phyloP scores from a whole-genome alignment of 1,140 invertebrate genomes.

The Steinernema khuongi region DNA sequence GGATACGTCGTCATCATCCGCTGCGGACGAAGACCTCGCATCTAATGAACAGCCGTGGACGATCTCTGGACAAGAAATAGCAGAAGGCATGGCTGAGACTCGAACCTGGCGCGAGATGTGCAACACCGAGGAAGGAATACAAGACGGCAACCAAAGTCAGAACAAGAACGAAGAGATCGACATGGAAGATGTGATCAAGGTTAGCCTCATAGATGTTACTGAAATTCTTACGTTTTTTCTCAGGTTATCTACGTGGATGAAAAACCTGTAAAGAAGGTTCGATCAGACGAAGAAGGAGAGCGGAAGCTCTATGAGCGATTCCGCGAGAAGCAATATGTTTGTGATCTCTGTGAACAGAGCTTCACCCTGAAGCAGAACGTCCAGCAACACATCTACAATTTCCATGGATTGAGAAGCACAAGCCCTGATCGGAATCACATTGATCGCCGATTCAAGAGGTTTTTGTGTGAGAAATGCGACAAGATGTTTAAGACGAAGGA shows the following conservation, averaged over 20 bases:
- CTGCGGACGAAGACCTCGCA: background rate
- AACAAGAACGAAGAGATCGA: too few relatives aligned
- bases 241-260: background rate
- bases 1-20: background rate
- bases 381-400: slow-evolving; percentile 19
- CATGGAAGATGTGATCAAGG: too few relatives aligned
- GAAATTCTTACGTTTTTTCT: too few relatives aligned
- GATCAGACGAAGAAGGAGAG: background rate
- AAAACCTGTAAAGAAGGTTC: background rate
- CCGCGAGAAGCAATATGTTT: slow-evolving; percentile 25
- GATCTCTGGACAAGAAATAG: too few relatives aligned
- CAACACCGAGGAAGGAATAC: too few relatives aligned
- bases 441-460: background rate
- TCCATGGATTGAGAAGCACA: background rate
- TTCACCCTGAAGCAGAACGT: slow-evolving; percentile 32
- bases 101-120: too few relatives aligned
- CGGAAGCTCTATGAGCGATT: slow-evolving; percentile 22
- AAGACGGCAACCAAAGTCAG: too few relatives aligned
- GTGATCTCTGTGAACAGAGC: slow-evolving; percentile 23
- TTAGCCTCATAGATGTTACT: too few relatives aligned
- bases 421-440: background rate
- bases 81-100: too few relatives aligned
- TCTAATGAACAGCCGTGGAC: too few relatives aligned
- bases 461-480: slow-evolving; percentile 20
- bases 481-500: slow-evolving; percentile 14